Base-by-base conservation (phyloP, 2,113 vertebrate genomes). In the Sorex araneus region DNA sequence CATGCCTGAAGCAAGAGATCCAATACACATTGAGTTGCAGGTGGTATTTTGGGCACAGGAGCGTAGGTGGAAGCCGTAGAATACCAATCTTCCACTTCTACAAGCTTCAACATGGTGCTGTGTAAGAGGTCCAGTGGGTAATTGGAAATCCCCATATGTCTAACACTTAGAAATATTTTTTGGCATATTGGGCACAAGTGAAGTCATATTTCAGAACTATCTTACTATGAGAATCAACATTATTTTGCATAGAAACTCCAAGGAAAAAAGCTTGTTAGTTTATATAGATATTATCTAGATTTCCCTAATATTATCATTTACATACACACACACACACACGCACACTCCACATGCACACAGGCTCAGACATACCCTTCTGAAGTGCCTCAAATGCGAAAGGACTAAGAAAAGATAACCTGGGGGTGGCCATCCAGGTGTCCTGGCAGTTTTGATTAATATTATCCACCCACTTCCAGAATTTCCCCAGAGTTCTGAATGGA, bases 101-200 rank as follows among this genome's bases (percentile, higher is more conserved):
- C 96, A 95, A 92, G 94, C 94, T 93, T 45, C 79, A 40, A 83
- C 96, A 93, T 0, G 83, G 84, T 4, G 2, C 45, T 27, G 0
- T 25, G 28, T 34, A 32, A 28, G 80, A 82, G 74, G 79, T 63
- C 90, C 69, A 60, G 81, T 9, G 64, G 86, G 2, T 45, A 82
- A 45, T 1, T 84, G 95, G 93, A 94, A 97, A 97, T 91, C 89
- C 95, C 96, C 96, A 30, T 21, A 12, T 13, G 32, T 60, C 32
- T 66, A 84, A 45, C 32, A 32, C 23, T 40, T 84, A 82, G 40
- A 93, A 83, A 45, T 86, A 77, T 69, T 87, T 74, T 64, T 50
- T 71, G 80, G 76, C 50, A 16, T 76, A 57, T 27, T 54, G 54
- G n/a, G 3, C 11, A 87, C 76, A 15, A 71, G 7, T 57, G 47